These are phyloP conservation scores for Drosophila greeni DNA, from an alignment of 2,888 invertebrate species.

Conservation along the genomic window DNA sequence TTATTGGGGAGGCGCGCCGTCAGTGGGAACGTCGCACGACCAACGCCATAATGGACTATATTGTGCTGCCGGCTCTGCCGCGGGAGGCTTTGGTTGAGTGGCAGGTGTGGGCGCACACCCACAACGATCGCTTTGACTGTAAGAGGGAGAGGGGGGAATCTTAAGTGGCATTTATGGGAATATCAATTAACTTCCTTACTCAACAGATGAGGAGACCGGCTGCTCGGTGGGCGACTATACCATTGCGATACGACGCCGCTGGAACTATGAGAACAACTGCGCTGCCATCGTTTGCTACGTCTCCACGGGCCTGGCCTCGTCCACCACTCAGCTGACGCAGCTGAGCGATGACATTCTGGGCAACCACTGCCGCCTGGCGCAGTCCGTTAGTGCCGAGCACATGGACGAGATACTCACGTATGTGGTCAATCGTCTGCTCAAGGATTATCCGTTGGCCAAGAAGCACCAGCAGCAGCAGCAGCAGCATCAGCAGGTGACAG, in stretches of 20 bases:
- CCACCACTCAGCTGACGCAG: conserved; percentile 78
- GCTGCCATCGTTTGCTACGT: conserved; percentile 91
- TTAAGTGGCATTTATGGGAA: background rate
- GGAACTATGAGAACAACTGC: conserved; percentile 93
- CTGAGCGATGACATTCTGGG: conserved; percentile 77
- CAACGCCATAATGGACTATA: conserved; percentile 92
- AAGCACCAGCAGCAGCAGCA: conserved; percentile 50
- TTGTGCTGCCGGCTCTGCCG: conserved; percentile 90
- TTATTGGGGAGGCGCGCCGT: conserved; percentile 86
- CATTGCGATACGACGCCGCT: conserved; percentile 89
- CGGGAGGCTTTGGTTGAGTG: conserved; percentile 91
- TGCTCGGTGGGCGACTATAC: conserved; percentile 90
- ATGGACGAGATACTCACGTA: conserved; percentile 82
- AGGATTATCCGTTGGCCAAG: conserved; percentile 78
- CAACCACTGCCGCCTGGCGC: conserved; percentile 76
- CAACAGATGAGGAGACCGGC: conserved; percentile 92
- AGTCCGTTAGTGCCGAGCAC: conserved; percentile 79
- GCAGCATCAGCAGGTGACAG: conserved; percentile 43
- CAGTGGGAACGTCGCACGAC: conserved; percentile 91
- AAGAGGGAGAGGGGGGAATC: conserved; percentile 70
- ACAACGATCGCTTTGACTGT: conserved; percentile 93
- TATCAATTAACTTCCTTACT: background rate
- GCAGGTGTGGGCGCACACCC: conserved; percentile 94
- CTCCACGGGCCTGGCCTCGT: conserved; percentile 81
- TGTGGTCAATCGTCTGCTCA: conserved; percentile 79